Conservation (phyloP, 2,113 vertebrate genomes). For the Numida meleagris region DNA sequence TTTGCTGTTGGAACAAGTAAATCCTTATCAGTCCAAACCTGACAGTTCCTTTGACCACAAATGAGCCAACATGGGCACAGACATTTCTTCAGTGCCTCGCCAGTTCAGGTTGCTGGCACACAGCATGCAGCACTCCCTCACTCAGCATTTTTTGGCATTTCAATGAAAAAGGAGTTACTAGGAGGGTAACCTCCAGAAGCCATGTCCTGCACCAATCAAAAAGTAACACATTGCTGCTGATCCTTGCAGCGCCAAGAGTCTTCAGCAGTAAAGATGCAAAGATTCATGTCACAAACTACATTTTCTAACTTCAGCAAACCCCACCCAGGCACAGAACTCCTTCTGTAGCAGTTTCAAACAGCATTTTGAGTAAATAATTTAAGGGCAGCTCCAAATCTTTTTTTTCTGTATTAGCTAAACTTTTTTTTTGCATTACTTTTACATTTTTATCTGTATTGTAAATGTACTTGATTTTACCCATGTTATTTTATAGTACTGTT, state of each 20-base stretch:
- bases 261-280: neutral
- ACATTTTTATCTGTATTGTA: neutral
- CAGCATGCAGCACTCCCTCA: rapidly evolving
- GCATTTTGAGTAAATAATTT: neutral
- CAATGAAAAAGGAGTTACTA: rapidly evolving
- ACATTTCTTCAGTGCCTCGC: neutral
- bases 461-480: neutral
- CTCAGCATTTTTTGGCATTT: neutral
- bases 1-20: neutral
- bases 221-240: neutral
- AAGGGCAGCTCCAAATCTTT: neutral
- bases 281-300: neutral
- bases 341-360: neutral
- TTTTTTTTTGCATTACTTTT: neutral
- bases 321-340: neutral
- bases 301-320: neutral
- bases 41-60: neutral
- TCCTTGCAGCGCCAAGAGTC: neutral
- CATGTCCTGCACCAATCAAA: neutral
- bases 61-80: neutral
- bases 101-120: neutral
- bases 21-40: neutral
- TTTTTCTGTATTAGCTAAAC: neutral
- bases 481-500: neutral
- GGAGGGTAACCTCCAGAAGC: neutral